Base-by-base conservation (phyloP, 2,797 vertebrate genomes). In the Melopsittacus undulatus region DNA sequence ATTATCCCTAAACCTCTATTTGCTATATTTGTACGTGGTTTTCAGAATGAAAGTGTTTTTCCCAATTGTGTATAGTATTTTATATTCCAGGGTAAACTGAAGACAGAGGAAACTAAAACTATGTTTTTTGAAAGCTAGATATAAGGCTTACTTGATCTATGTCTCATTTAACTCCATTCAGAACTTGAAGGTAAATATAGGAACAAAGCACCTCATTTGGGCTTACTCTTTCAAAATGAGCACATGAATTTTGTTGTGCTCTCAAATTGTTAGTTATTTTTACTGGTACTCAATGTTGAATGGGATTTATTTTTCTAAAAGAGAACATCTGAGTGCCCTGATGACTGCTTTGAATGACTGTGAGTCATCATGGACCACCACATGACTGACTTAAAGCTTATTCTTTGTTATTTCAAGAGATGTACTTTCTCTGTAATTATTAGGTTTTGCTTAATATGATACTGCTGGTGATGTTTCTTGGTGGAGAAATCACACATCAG, bases 321-420 rank as follows among this genome's bases (percentile, higher is more conserved):
- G 14, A 34, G 29, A 89, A 69, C 6, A 73, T 52, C 12, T 59
- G 49, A 67, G 17, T 64, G 17, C 9, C 36, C 9, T 0, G 0
- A 32, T 11, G 27, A 40, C 26, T 84, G 27, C 57, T 72, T 32
- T 72, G 40, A 92, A 75, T 49, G 27, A 36, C 62, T 72, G 13
- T 64, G 57, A 82, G 51, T 80, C 43, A 90, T 19, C 24, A 32
- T 14, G 29, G 62, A 69, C 42, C 69, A 63, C 81, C n/a, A 66
- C 24, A 24, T 52, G 43, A 85, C 30, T 0, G 0, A 73, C 42
- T n/a, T 81, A 56, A 86, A 87, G 36, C 36, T 77, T 80, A 38
- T 21, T 75, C 40, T 90, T 51, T 83, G 36, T 72, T 90, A 46
- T 76, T 83, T 79, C 57, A 84, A 61, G 49, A 87, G 77, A 56